Evolutionary conservation across 2,113 vertebrate genomes (phyloP), one percentile per base, ranked within the genome.

Genomic region (Pelmatolapia mariae): DNA sequence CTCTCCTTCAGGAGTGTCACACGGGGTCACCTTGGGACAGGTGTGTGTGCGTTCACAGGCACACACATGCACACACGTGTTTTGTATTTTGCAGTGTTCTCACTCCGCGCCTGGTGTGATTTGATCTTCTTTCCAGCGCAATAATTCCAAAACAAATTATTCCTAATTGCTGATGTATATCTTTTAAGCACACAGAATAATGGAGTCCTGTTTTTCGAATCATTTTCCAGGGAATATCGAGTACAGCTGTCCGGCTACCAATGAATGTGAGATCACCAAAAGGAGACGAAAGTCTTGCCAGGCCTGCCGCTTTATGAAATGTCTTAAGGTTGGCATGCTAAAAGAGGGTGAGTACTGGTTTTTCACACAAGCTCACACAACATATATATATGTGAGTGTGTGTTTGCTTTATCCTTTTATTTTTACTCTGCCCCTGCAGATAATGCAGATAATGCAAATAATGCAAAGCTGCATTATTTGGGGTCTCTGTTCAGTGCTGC

Each of bases 261-360:
- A 99, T 10, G 98, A 99, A 90, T 99, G 99, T 80, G 98, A 99
- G 96, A 99, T 99, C 97, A 99, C 98, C 10, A 99, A 99, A 92
- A 96, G 99, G 93, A 97, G 99, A 94, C 98, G 99, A 95, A 99
- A 99, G 89, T 99, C 99, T 88, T 99, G 99, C 95, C 99, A 99
- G 96, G 98, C 98, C 86, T 99, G 99, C 86, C 98, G 99, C 93
- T 99, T 99, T 95, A 99, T 98, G 98, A 99, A 99, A 95, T 99
- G 99, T 96, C 98, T 99, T 92, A 99, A 99, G 98, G 99, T 99
- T 80, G 99, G 99, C 91, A 99, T 99, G 99, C 96, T 99, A 89
- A 99, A 99, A 88, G 99, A 99, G 97, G 99, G 99, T 99, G 95
- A 98, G 97, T 24, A 1, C 18, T 29, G n/a, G 8, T 54, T 61